Conservation (phyloP, 2,797 vertebrate species). For the Jordanella pulchra region DNA sequence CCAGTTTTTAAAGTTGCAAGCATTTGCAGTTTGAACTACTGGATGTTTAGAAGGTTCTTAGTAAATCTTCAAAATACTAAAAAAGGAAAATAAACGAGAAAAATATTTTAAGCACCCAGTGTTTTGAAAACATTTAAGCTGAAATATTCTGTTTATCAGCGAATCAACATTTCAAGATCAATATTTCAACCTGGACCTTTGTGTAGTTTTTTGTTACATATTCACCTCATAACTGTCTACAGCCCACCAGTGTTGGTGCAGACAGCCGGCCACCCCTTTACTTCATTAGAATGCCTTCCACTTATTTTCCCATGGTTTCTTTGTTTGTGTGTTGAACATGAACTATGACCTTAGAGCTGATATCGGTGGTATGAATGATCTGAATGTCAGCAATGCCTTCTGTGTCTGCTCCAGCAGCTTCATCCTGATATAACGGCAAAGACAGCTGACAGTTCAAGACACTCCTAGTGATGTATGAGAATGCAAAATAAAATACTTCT, state of each 20-base stretch:
- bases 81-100: no score
- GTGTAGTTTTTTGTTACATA: slow-evolving; percentile 17
- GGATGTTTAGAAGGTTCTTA: no score
- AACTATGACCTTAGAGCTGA: slow-evolving; percentile 71
- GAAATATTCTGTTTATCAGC: no score
- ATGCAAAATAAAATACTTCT: neutral
- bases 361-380: slow-evolving; percentile 57
- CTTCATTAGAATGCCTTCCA: slow-evolving; percentile 68
- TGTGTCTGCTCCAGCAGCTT: slow-evolving; percentile 21
- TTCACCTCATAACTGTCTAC: slow-evolving; percentile 18
- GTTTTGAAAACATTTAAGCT: no score
- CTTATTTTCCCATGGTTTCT: slow-evolving; percentile 75
- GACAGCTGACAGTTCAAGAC: slow-evolving; percentile 7
- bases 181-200: slow-evolving; percentile 12
- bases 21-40: no score
- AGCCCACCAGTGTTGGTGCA: slow-evolving; percentile 50
- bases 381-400: slow-evolving; percentile 51
- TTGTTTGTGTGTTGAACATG: slow-evolving; percentile 72
- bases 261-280: slow-evolving; percentile 53
- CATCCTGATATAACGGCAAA: slow-evolving; percentile 30
- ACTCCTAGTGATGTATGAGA: neutral
- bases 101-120: no score
- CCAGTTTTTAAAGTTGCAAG: no score
- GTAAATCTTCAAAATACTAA: no score
- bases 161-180: neutral